A percentile compares a stretch with the other conserved stretches of the same genome.
phyloP scores from a whole-genome alignment of 1,140 invertebrate genomes.

The Parasteatoda tepidariorum region DNA sequence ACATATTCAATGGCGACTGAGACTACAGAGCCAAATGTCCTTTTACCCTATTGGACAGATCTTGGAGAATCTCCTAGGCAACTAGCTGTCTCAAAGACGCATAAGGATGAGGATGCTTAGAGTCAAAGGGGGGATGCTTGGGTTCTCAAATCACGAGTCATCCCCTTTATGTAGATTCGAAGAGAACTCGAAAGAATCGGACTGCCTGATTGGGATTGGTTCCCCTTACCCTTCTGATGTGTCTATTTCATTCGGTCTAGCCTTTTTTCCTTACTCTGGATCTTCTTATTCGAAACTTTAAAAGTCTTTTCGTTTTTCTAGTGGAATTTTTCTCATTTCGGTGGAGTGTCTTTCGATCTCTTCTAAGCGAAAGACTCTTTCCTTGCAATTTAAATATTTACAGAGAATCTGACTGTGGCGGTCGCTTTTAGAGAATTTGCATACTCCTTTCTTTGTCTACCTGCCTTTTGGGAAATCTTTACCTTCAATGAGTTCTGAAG shows the following conservation, averaged over 20 bases:
- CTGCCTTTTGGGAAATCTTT: conserved; percentile 44
- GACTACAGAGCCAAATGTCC: conserved; percentile 57
- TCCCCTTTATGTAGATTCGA: conserved; percentile 55
- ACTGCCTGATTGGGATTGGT: conserved; percentile 52
- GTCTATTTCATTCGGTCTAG: conserved; percentile 29
- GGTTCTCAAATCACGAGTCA: conserved; percentile 56
- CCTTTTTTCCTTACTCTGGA: conserved; percentile 3
- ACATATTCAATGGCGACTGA: conserved; percentile 60
- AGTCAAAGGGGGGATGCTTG: conserved; percentile 48
- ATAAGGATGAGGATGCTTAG: conserved; percentile 58
- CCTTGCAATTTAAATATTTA: conserved; percentile 53
- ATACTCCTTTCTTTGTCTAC: conserved; percentile 20
- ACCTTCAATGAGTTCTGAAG: conserved; percentile 16
- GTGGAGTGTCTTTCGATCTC: conserved; percentile 5
- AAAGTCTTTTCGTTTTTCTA: conserved; percentile 2
- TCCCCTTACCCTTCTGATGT: conserved; percentile 13
- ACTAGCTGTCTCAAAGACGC: conserved; percentile 52
- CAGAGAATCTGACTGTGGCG: conserved; percentile 11
- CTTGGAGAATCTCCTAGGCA: conserved; percentile 54
- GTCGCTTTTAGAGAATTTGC: conserved; percentile 48
- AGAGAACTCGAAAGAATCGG: conserved; percentile 28
- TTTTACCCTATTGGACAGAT: conserved; percentile 54
- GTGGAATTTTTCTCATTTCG: conserved; percentile 49
- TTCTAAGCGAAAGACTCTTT: conserved; percentile 19
- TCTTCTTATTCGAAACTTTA: conserved; percentile 34